phyloP scores from a whole-genome alignment of 2,797 vertebrate genomes.

The Aulostomus chinensis region DNA sequence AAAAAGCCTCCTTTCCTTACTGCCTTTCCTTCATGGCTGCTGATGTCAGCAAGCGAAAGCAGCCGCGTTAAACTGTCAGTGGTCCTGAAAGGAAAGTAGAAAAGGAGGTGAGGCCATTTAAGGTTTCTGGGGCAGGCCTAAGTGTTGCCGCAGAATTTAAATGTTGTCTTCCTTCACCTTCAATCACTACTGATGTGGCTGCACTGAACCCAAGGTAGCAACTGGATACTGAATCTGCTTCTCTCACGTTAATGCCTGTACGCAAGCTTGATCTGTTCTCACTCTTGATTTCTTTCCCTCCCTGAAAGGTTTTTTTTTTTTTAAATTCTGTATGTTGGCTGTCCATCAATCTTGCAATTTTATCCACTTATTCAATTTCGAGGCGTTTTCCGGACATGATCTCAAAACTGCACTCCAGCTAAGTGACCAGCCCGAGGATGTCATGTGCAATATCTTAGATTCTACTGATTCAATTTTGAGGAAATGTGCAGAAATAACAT shows the following conservation, averaged over 20 bases:
- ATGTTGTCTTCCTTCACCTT: neutral
- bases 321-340: no score
- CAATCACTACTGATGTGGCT: conserved; percentile 4
- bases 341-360: no score
- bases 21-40: conserved; percentile 21
- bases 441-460: no score
- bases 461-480: no score
- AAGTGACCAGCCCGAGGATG: neutral
- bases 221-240: conserved; percentile 1
- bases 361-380: neutral
- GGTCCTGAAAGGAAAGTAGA: conserved; percentile 9
- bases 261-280: neutral
- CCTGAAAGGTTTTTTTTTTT: no score
- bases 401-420: neutral
- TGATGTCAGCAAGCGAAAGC: conserved; percentile 4
- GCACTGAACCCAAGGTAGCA: neutral
- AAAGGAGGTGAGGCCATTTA: conserved; percentile 9
- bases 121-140: conserved; percentile 6
- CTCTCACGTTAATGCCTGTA: neutral
- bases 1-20: conserved; percentile 24
- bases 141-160: conserved; percentile 9
- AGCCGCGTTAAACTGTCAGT: neutral
- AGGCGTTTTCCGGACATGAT: neutral
- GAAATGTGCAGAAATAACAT: no score
- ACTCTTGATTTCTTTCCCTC: conserved; percentile 4